These are phyloP conservation scores for Hirtodrosophila alboralis DNA, from an alignment of 2,888 invertebrate species.

Conservation along the genomic window DNA sequence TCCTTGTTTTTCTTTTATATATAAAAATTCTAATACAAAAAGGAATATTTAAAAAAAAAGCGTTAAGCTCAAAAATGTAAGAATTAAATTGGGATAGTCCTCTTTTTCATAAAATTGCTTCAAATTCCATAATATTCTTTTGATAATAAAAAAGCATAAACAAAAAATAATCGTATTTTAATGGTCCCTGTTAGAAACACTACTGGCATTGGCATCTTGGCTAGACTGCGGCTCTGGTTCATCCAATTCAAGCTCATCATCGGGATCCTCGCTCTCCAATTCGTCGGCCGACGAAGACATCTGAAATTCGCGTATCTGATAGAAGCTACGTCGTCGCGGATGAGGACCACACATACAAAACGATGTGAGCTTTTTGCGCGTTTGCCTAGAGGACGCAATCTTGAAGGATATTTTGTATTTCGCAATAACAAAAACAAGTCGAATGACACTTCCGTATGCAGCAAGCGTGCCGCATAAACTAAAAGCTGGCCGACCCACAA, in stretches of 20 bases:
- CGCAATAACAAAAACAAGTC: slow-evolving; percentile 2
- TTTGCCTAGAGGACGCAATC: slow-evolving; percentile 81
- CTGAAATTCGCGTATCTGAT: slow-evolving; percentile 78
- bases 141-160: no score
- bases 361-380: slow-evolving; percentile 74
- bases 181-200: no score
- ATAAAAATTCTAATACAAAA: no score
- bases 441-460: slow-evolving; percentile 41
- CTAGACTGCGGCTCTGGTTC: slow-evolving; percentile 24
- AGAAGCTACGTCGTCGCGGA: slow-evolving; percentile 77
- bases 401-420: slow-evolving; percentile 72
- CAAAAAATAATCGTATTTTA: no score
- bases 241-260: slow-evolving; percentile 72
- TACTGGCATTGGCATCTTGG: slow-evolving; percentile 51
- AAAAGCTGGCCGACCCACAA: slow-evolving; percentile 19
- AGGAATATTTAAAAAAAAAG: no score
- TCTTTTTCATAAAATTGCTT: no score
- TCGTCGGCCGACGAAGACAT: slow-evolving; percentile 78
- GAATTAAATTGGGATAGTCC: no score
- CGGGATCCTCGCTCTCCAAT: slow-evolving; percentile 75
- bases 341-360: slow-evolving; percentile 82
- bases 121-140: no score
- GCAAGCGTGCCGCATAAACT: slow-evolving; percentile 49
- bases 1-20: no score
- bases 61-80: no score